Percentiles rank a stretch among this genome's conserved stretches.
These are phyloP conservation scores for Brachypalpus laphriformis DNA, from an alignment of 2,888 invertebrate genomes.

Conservation along the genomic window DNA sequence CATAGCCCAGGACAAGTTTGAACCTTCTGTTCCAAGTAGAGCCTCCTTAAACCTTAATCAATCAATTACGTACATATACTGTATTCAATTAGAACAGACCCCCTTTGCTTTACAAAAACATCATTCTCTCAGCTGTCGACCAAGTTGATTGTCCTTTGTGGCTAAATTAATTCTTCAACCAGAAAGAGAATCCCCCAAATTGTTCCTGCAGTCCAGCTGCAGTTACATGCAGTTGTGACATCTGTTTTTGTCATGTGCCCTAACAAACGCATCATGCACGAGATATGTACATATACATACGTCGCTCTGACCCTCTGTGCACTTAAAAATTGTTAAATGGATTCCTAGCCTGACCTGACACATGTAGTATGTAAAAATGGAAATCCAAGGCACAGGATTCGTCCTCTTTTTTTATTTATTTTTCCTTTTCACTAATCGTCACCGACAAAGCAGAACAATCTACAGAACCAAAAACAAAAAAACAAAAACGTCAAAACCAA, in stretches of 20 bases:
- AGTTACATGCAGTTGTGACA: constrained; percentile 33
- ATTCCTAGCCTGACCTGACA: not conserved
- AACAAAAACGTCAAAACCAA: too few relatives aligned
- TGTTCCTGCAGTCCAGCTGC: constrained; percentile 30
- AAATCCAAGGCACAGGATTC: constrained; percentile 4
- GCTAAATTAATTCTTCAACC: not conserved
- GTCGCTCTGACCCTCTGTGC: not conserved
- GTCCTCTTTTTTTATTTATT: not conserved
- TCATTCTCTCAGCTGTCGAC: not conserved
- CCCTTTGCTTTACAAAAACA: too few relatives aligned
- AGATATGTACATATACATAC: not conserved
- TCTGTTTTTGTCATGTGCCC: constrained; percentile 46
- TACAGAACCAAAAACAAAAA: constrained; percentile 10
- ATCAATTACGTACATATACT: not conserved
- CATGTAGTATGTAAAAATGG: not conserved
- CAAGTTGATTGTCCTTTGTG: constrained; percentile 16
- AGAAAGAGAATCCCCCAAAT: not conserved
- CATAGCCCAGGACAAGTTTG: too few relatives aligned
- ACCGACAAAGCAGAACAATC: constrained; percentile 41
- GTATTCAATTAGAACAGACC: not conserved
- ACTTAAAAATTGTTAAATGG: not conserved
- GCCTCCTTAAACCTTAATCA: not conserved
- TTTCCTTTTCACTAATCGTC: constrained; percentile 10
- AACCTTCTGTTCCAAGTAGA: too few relatives aligned
- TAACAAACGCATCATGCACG: constrained; percentile 10